Percentiles rank a stretch among this genome's conserved stretches.
Conservation (phyloP, 2,888 invertebrate genomes). For the Eurytoma californica region DNA sequence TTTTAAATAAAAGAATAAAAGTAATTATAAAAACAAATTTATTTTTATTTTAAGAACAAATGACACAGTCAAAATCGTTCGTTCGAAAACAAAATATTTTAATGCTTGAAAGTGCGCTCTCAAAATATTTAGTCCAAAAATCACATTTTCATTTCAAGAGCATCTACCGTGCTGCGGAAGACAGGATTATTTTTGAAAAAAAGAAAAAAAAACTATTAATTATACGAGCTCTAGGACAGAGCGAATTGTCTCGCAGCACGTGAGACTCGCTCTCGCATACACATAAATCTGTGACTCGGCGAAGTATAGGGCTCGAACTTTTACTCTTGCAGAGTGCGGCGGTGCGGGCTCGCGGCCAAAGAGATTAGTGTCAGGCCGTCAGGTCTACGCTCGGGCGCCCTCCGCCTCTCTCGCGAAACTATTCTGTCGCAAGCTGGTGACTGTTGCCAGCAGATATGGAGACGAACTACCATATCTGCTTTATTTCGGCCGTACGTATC, state of each 20-base stretch:
- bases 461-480: slow-evolving; percentile 32
- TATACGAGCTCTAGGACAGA: background rate
- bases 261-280: background rate
- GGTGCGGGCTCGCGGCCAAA: slow-evolving; percentile 62
- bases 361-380: slow-evolving; percentile 63
- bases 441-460: slow-evolving; percentile 56
- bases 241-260: background rate
- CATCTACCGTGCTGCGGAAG: too few species aligned
- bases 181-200: background rate
- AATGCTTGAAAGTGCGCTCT: too few species aligned
- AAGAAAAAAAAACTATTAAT: slow-evolving; percentile 13
- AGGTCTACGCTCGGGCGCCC: slow-evolving; percentile 23
- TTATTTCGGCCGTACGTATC: slow-evolving; percentile 20
- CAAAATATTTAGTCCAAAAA: too few species aligned
- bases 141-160: too few species aligned
- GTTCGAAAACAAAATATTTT: too few species aligned
- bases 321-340: slow-evolving; percentile 35
- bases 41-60: too few species aligned
- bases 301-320: slow-evolving; percentile 17
- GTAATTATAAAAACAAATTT: too few species aligned
- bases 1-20: too few species aligned
- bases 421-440: slow-evolving; percentile 49
- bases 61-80: too few species aligned
- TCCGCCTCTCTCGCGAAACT: slow-evolving; percentile 31
- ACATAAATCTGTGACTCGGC: slow-evolving; percentile 19